Percentiles rank a stretch among this genome's conserved stretches.
Evolutionary conservation across 2,113 vertebrate species (phyloP).

Genomic region (Gobius niger): DNA sequence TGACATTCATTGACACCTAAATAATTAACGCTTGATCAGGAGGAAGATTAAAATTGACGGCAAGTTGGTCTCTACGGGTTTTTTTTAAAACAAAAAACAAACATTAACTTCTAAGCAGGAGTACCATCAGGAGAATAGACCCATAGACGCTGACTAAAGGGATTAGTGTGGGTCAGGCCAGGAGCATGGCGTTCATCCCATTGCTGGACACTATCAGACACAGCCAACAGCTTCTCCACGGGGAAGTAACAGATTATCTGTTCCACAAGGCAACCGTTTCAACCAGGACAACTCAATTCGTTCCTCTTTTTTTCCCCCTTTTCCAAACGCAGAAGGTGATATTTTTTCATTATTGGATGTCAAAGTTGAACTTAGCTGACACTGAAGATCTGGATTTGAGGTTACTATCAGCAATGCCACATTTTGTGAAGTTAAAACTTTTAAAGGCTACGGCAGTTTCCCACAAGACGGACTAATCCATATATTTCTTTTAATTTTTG

Average conservation of each 20-base stretch:
- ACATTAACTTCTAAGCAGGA: not conserved
- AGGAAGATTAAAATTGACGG: not conserved
- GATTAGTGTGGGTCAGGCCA: slow-evolving; percentile 75
- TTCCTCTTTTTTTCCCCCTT: slow-evolving; percentile 6
- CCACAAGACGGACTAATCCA: not conserved
- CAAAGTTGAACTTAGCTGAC: not conserved
- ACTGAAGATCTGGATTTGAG: not conserved
- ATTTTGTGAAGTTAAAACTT: slow-evolving; percentile 4
- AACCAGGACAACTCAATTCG: slow-evolving; percentile 18
- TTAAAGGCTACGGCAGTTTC: not conserved
- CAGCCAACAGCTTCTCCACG: slow-evolving; percentile 29
- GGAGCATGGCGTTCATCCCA: slow-evolving; percentile 55
- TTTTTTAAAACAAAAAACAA: not conserved
- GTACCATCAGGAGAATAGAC: slow-evolving; percentile 24
- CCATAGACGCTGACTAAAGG: slow-evolving; percentile 69
- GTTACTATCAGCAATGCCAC: not conserved
- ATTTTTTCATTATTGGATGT: not conserved
- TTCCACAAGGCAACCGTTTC: slow-evolving; percentile 5
- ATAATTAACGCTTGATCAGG: not conserved
- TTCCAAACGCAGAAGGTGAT: not conserved
- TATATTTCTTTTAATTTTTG: not conserved
- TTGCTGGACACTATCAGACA: slow-evolving; percentile 40
- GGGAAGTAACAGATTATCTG: slow-evolving; percentile 40
- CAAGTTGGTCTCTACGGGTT: not conserved
- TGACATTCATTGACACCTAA: slow-evolving; percentile 20